These are phyloP conservation scores for honey bee (Apis mellifera) DNA, from an alignment of 1,140 invertebrate genomes.

Conservation along the genomic window Amel_HAv3.1 CM009941.2:13030001-13030500, in stretches of 20 bases:
- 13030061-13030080: conserved; percentile 98
- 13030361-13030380: too few relatives aligned
- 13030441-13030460: background rate
- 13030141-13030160: conserved; percentile 50
- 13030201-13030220: too few relatives aligned
- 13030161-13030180: conserved; percentile 18
- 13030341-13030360: too few relatives aligned
- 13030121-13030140: conserved; percentile 89
- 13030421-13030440: background rate
- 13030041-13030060: conserved; percentile 96
- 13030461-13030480: background rate
- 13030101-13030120: conserved; percentile 96
- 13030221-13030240: too few relatives aligned
- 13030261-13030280: too few relatives aligned
- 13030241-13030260: too few relatives aligned
- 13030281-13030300: too few relatives aligned
- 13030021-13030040: conserved; percentile 96
- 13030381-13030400: too few relatives aligned
- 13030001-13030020: conserved; percentile 92
- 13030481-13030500: background rate
- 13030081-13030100: conserved; percentile 98
- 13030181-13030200: background rate
- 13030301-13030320: too few relatives aligned
- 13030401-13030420: background rate
- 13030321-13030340: too few relatives aligned